phyloP scores from a whole-genome alignment of 2,888 invertebrate genomes.

The Hipparchia semele region DNA sequence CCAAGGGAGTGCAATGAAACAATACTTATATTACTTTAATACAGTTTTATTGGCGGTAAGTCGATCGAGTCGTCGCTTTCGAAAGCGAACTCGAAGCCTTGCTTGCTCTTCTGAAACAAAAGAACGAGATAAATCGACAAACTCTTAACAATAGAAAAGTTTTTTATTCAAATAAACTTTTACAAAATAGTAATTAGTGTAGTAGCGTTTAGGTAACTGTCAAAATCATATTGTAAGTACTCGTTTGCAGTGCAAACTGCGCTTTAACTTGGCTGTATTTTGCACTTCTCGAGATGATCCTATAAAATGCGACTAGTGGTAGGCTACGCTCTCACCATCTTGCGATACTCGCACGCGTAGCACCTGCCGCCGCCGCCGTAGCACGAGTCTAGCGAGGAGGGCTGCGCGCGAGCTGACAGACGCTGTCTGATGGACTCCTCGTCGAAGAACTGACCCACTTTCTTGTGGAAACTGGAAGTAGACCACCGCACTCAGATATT shows the following conservation, averaged over 20 bases:
- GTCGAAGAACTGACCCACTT: slow-evolving; percentile 70
- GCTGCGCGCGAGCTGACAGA: slow-evolving; percentile 50
- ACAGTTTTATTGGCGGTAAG: slow-evolving; percentile 21
- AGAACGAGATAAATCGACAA: not conserved
- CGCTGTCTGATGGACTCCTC: slow-evolving; percentile 53
- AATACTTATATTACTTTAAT: not conserved
- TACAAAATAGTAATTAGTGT: too few relatives aligned
- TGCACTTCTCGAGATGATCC: too few relatives aligned
- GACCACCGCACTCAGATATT: not conserved
- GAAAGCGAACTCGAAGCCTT: slow-evolving; percentile 21
- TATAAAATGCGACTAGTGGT: too few relatives aligned
- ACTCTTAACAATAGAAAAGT: too few relatives aligned
- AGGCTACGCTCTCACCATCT: slow-evolving; percentile 34
- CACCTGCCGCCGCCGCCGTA: slow-evolving; percentile 59
- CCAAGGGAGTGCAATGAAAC: not conserved
- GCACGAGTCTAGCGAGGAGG: slow-evolving; percentile 44
- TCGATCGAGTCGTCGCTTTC: slow-evolving; percentile 15
- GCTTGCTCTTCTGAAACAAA: slow-evolving; percentile 32
- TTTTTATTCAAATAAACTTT: too few relatives aligned
- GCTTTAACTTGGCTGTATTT: too few relatives aligned
- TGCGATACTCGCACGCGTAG: slow-evolving; percentile 66
- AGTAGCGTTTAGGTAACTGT: too few relatives aligned
- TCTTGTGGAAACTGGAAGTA: slow-evolving; percentile 63
- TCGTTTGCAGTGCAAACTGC: too few relatives aligned
- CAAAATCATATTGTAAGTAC: too few relatives aligned